Evolutionary conservation across 2,113 vertebrate genomes (phyloP), one percentile per base, ranked within the genome.

Genomic region (Phylloscopus trochilus): DNA sequence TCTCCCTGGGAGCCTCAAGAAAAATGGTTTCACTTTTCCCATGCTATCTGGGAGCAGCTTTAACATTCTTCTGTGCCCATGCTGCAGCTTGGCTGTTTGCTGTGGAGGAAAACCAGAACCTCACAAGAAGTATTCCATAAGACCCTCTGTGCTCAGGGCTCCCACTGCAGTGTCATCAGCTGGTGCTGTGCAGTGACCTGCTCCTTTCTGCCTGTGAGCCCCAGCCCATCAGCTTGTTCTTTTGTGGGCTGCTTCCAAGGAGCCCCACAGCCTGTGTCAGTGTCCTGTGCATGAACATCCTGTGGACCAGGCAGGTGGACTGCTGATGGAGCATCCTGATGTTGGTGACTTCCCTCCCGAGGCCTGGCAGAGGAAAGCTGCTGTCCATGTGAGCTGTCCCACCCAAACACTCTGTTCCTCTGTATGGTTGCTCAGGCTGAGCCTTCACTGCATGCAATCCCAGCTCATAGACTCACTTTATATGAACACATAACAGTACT

Each of bases 381-480:
- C 12, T 51, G 28, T 10, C 31, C 66, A 21, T 11, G 30, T 27
- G 41, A 56, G 58, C 33, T 41, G 31, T 35, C n/a, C 20, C 41
- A 85, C 44, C 31, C 43, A 13, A n/a, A 75, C 79, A 15, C 4
- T 59, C 44, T 47, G 17, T 9, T 55, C 16, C 18, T 85, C 12
- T 20, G 4, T 4, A 5, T 0, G 0, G 13, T 4, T 91, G 20
- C 22, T 37, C n/a, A 39, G 46, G 47, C 51, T 5, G 6, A 22
- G 13, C 13, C 60, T 68, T 74, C 39, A 15, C 24, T 67, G 23
- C 9, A 5, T 19, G 20, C 20, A 35, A 20, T 5, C 2, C 13
- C 73, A 83, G 26, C 33, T 88, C 11, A 2, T 6, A 51, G 35
- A 24, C 15, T 77, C 19, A 19, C 18, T 60, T 67, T 37, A 35